Evolutionary conservation across 92 coral and sea anemone genomes (phyloP).

Genomic region (Porites rus): DNA sequence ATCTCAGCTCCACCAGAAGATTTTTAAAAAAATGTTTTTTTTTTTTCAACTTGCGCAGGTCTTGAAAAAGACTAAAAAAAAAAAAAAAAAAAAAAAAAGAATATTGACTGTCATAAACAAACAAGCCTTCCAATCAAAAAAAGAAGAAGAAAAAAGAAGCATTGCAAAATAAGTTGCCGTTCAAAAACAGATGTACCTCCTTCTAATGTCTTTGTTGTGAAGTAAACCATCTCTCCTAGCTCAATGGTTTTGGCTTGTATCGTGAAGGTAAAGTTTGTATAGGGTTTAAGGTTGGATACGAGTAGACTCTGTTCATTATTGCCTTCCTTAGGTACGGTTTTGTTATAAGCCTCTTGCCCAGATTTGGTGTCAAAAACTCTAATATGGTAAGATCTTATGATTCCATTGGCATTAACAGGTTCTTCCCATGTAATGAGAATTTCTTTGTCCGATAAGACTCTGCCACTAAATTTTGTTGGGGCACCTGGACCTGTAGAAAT

Average conservation of each 20-base stretch:
- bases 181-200: slow-evolving; percentile 48
- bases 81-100: no score
- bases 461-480: slow-evolving; percentile 22
- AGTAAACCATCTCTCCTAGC: slow-evolving; percentile 49
- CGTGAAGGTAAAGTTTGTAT: slow-evolving; percentile 50
- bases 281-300: slow-evolving; percentile 50
- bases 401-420: slow-evolving; percentile 62
- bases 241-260: slow-evolving; percentile 59
- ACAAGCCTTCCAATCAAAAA: no score
- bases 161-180: no score
- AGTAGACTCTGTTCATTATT: not conserved
- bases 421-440: slow-evolving; percentile 54
- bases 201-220: slow-evolving; percentile 52
- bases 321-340: not conserved
- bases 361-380: slow-evolving; percentile 46
- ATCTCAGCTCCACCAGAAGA: no score
- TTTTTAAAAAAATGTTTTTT: no score
- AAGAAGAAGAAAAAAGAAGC: no score
- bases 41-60: no score
- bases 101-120: no score
- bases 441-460: slow-evolving; percentile 5
- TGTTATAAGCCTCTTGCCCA: slow-evolving; percentile 7
- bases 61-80: no score
- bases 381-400: slow-evolving; percentile 51
- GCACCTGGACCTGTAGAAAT: slow-evolving; percentile 42